Conservation (phyloP, 2,888 invertebrate genomes). For the Reticulitermes lucifugus region DNA sequence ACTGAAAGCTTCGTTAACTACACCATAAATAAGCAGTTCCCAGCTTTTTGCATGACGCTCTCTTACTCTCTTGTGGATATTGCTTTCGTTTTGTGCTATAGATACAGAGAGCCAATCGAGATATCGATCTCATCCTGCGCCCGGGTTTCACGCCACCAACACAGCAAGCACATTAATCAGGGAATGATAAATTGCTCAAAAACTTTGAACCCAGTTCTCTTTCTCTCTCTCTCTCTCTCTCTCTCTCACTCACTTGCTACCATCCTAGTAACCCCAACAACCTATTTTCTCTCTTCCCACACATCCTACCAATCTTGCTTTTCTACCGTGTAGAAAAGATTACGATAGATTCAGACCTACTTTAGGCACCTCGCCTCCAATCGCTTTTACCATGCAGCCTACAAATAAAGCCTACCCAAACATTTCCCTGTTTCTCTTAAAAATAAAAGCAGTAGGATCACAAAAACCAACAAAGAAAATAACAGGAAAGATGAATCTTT, state of each 20-base stretch:
- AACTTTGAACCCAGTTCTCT: conserved; percentile 47
- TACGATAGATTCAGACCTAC: conserved; percentile 41
- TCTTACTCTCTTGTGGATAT: neutral
- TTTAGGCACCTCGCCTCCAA: conserved; percentile 14
- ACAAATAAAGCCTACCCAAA: neutral
- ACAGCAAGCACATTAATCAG: conserved; percentile 52
- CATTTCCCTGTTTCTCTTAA: neutral
- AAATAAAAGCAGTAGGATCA: neutral
- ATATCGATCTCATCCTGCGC: conserved; percentile 40
- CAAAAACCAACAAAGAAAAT: neutral
- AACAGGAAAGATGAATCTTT: neutral
- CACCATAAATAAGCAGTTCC: neutral
- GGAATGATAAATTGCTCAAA: conserved; percentile 53
- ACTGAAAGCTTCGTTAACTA: no score
- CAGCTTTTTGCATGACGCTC: neutral
- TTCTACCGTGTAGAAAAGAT: conserved; percentile 45
- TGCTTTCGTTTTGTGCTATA: neutral
- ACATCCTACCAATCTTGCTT: conserved; percentile 30
- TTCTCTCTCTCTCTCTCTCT: neutral
- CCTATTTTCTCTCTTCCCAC: conserved; percentile 28
- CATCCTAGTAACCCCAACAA: neutral
- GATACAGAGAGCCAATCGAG: conserved; percentile 44
- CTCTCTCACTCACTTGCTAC: neutral
- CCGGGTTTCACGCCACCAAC: neutral
- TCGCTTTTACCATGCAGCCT: neutral